These are phyloP conservation scores for Gallinago undulata DNA, from an alignment of 2,113 vertebrate species.

Conservation along the genomic window DNA sequence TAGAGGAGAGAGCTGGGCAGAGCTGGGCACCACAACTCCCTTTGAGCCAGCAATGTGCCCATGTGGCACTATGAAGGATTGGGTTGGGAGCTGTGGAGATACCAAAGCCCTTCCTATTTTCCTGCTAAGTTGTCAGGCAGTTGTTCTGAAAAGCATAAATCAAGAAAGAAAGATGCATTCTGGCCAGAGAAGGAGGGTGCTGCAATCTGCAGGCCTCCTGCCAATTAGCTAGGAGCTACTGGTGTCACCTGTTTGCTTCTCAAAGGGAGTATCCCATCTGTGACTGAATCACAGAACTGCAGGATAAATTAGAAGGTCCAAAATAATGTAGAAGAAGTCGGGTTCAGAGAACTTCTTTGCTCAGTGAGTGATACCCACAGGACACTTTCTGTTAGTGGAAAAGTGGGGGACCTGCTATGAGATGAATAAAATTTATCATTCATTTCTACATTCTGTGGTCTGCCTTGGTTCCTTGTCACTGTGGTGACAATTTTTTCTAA, in stretches of 20 bases:
- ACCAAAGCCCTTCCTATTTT: background rate
- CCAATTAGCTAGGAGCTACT: background rate
- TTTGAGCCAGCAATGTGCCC: background rate
- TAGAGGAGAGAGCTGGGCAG: background rate
- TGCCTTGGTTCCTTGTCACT: background rate
- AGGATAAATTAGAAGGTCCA: background rate
- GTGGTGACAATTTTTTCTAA: background rate
- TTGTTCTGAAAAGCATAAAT: background rate
- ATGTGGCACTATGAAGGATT: background rate
- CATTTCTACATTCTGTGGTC: background rate
- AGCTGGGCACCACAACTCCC: background rate
- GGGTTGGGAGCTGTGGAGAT: background rate
- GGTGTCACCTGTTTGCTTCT: background rate
- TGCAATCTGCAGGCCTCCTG: background rate
- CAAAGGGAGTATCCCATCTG: background rate
- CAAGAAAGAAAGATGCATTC: background rate
- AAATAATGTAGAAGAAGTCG: background rate
- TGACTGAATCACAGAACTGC: background rate
- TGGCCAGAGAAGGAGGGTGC: background rate
- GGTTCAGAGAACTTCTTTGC: background rate
- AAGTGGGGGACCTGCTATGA: background rate
- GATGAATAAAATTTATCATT: background rate
- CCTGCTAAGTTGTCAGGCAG: background rate
- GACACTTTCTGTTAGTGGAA: background rate
- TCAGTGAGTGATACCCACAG: background rate